Base-by-base conservation (phyloP, 2,888 invertebrate genomes). In the Drosophila subquinaria region DNA sequence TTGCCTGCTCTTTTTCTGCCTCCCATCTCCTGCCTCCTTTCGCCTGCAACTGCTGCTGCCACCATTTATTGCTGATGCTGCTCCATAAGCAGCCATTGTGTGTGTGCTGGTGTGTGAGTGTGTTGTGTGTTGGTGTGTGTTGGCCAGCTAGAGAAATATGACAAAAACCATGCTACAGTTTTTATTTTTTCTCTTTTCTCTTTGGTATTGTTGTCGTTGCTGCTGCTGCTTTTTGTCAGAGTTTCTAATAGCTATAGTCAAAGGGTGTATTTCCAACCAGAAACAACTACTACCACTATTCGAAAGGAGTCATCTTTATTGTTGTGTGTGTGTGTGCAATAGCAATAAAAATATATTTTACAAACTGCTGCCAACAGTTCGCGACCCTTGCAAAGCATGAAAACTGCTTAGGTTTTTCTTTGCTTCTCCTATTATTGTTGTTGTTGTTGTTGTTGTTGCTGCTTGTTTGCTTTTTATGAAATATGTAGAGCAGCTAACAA, bases 331-430 rank as follows among this genome's bases (percentile, higher is more conserved):
- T 79, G 76, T 79, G 66, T 76, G 89, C 82, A 84, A 90, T 89
- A 90, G 90, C 85, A 86, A 86, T 86, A 86, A 90, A 86, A 86
- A 90, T 90, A 86, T 86, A 86, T 86, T 90, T 90, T 89, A 86
- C 89, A 90, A 89, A 90, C 88, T 89, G 90, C 88, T 87, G 79
- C 79, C 79, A 78, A 68, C 74, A 73, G 79, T 73, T 66, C 69
- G 70, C 67, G 73, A 82, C 82, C 82, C 79, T 69, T 69, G 68
- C 43, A 63, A 59, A 77, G 69, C 76, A 88, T 72, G 75, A 78
- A 79, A 85, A 89, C 82, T 85, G 85, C 90, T 87, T 89, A 83
- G 89, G 81, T 87, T 87, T 83, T 76, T 35, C 67, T 40, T 36
- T 67, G 33, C 62, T 36, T 40, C 62, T 17, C 8, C 51, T 71